Conservation (phyloP, 2,888 invertebrate species). For the Heliconius cydno region DNA sequence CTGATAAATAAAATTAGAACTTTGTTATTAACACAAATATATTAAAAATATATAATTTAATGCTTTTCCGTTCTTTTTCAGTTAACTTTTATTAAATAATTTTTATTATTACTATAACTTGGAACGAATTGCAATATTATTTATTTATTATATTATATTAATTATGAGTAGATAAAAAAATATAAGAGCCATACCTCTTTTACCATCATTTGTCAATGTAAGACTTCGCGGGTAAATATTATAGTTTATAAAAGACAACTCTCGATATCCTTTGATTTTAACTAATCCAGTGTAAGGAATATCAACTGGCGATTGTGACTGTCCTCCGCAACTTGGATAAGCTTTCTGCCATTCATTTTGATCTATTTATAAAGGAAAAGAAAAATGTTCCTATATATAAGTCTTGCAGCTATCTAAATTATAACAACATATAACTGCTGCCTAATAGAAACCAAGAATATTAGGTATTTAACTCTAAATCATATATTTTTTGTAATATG, state of each 20-base stretch:
- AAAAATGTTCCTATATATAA: background rate
- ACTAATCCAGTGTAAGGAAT: conserved; percentile 58
- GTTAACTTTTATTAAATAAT: background rate
- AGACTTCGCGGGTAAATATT: conserved; percentile 54
- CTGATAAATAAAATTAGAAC: too few species aligned
- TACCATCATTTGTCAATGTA: conserved; percentile 57
- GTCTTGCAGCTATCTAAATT: too few species aligned
- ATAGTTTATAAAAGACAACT: conserved; percentile 61
- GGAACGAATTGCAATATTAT: too few species aligned
- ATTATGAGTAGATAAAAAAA: background rate
- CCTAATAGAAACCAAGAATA: too few species aligned
- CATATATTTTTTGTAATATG: too few species aligned
- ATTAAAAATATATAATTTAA: too few species aligned
- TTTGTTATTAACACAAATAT: too few species aligned
- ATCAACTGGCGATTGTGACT: conserved; percentile 67
- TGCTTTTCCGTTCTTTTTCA: background rate
- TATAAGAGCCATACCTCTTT: conserved; percentile 51
- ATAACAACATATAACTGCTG: too few species aligned
- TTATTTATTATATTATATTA: too few species aligned
- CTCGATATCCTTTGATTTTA: conserved; percentile 54
- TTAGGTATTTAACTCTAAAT: too few species aligned
- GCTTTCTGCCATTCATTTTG: conserved; percentile 58
- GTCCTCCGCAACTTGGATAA: conserved; percentile 60
- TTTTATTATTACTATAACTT: background rate
- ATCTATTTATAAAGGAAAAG: conserved; percentile 51